Evolutionary conservation across 2,888 invertebrate genomes (phyloP), one percentile per base, ranked within the genome.

Genomic region (Matsumyia berberina): DNA sequence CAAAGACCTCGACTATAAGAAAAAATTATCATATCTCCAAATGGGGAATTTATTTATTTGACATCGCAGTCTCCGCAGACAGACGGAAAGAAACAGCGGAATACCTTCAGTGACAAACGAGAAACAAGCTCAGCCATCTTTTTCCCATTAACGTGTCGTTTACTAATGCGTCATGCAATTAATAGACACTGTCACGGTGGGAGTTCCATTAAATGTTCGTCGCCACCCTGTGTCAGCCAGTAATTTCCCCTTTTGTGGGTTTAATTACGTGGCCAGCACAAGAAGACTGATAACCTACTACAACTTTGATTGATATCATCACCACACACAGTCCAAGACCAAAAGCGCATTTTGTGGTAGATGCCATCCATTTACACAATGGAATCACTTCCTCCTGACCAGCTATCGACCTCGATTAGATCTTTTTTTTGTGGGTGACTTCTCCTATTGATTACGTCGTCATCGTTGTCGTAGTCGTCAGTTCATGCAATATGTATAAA

Each of bases 281-380:
- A 5, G 35, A 9, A 24, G 15, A 24, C 42, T 64, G 78, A 42
- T 79, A 57, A 58, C 46, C 72, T 49, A 69, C 49, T 51, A 69
- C 55, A 69, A 29, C 31, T 15, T 29, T 69, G 69, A 57, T 57
- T 76, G 62, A 76, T 69, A 19, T 39, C 69, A 69, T 60, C 42
- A 42, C 11, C 46, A 55, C 11, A 17, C 24, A 33, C 1, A 2
- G 19, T 35, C 24, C 29, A 19, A 15, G 4, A 53, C 58, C 37
- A 35, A 69, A 60, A 77, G 58, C 53, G 44, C 44, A 66, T 53
- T 76, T 67, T 44, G 67, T 51, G 58, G 33, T 53, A 62, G 33
- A 12, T 11, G 2, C 15, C 29, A 7, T 5, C 11, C 19, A 24
- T 12, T 5, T 9, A 55, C 17, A 3, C 9, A 35, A 55, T 9